Conservation (phyloP, 2,888 invertebrate genomes). For the Ischnura elegans region DNA sequence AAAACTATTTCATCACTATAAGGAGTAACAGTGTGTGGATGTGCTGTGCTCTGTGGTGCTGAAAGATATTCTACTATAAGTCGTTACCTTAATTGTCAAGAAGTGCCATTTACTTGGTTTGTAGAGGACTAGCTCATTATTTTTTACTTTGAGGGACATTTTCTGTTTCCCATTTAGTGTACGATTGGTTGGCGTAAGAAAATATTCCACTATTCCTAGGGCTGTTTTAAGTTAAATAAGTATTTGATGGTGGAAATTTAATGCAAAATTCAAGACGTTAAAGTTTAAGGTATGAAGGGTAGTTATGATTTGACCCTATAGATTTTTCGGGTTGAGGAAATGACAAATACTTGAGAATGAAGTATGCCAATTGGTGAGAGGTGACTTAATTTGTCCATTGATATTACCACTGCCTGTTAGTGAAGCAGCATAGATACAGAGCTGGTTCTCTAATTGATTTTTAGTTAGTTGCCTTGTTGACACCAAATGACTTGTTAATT, state of each 20-base stretch:
- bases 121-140: constrained; percentile 57
- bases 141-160: constrained; percentile 34
- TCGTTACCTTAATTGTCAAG: constrained; percentile 54
- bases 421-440: constrained; percentile 53
- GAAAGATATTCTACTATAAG: constrained; percentile 64
- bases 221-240: neutral
- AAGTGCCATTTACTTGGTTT: constrained; percentile 64
- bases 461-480: constrained; percentile 60
- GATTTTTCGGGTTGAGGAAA: constrained; percentile 26
- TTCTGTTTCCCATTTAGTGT: constrained; percentile 38
- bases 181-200: constrained; percentile 1
- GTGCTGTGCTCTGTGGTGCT: constrained; percentile 59
- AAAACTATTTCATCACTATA: constrained; percentile 36
- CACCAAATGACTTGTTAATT: constrained; percentile 52
- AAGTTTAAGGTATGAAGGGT: neutral
- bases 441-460: constrained; percentile 51
- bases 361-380: constrained; percentile 53
- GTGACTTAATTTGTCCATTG: constrained; percentile 56
- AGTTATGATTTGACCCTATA: constrained; percentile 34
- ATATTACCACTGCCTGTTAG: constrained; percentile 63
- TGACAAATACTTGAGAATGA: constrained; percentile 12
- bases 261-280: neutral
- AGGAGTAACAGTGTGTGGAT: constrained; percentile 40
- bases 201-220: neutral
- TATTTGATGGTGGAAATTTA: constrained; percentile 32